A percentile compares a stretch with the other conserved stretches of the same genome.
These are phyloP conservation scores for Phaethornis superciliosus DNA, from an alignment of 2,113 vertebrate genomes.

Conservation along the genomic window DNA sequence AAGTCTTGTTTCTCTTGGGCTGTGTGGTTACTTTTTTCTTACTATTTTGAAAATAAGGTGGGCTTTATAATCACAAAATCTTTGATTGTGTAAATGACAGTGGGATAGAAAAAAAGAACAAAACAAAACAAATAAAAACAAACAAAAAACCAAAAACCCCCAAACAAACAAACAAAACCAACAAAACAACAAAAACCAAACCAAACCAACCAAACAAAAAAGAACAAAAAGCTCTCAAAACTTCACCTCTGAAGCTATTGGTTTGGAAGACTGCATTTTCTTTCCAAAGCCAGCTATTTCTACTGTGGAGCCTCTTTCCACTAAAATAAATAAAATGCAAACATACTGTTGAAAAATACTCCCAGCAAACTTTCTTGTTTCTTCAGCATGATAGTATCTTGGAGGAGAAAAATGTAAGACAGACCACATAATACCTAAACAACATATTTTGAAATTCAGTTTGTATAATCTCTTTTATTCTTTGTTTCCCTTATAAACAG, in stretches of 20 bases:
- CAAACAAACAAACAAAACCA: too few relatives aligned
- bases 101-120: background rate
- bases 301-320: background rate
- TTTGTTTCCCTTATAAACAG: background rate
- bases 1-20: background rate
- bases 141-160: too few relatives aligned
- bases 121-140: too few relatives aligned
- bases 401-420: background rate
- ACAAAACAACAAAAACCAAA: too few relatives aligned
- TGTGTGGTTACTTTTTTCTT: background rate
- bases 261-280: background rate
- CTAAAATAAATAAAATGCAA: background rate
- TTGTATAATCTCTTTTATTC: background rate
- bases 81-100: background rate
- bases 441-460: background rate
- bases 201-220: too few relatives aligned
- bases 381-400: background rate
- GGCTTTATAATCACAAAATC: background rate
- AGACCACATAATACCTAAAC: background rate
- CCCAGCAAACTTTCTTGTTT: background rate
- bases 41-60: background rate
- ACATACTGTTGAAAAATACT: background rate
- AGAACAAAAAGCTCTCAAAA: too few relatives aligned
- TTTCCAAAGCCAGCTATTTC: background rate
- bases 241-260: background rate